Base-by-base conservation (phyloP, 2,797 vertebrate genomes). In the Nasua narica region DNA sequence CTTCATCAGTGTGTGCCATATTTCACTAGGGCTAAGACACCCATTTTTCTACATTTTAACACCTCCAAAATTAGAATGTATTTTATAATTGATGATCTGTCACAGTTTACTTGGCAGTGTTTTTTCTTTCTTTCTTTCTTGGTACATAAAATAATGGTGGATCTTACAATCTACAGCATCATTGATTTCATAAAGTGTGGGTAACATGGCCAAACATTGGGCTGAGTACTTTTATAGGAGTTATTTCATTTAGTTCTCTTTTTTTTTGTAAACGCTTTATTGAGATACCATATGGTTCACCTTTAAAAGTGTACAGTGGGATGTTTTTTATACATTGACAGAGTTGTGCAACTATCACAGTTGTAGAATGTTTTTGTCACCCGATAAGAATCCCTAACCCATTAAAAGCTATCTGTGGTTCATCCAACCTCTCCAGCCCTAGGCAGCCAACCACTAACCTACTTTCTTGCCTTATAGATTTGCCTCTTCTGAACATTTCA, bases 111-210 rank as follows among this genome's bases (percentile, higher is more conserved):
- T 86, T 74, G 43, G 35, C 74, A 91, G 35, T 60, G 25, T 50
- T 50, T 62, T 62, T 91, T 86, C 91, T 46, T 79, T 90, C 79
- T 27, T 96, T 94, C 60, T 70, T 88, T 50, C 43, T 32, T 90
- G 85, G 37, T 48, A 90, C 12, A 48, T 85, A 82, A 96, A 95
- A 90, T 92, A 92, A 85, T 56, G 19, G 27, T 78, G n/a, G 35
- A n/a, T 83, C 81, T 94, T 92, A 35, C 13, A 65, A 56, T 72
- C 83, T 89, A 54, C 2, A 70, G 21, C 74, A 79, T 87, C 46
- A 54, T 8, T 46, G 37, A 87, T 94, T 90, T 87, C 84, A 67
- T 56, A n/a, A 92, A 87, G 12, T 74, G 58, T 50, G 14, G 13
- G 50, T 76, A 72, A 10, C 32, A 35, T 48, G 8, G 15, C 43